Evolutionary conservation across 2,888 invertebrate genomes (phyloP), one percentile per base, ranked within the genome.

Genomic region (Eristalis arbustorum): DNA sequence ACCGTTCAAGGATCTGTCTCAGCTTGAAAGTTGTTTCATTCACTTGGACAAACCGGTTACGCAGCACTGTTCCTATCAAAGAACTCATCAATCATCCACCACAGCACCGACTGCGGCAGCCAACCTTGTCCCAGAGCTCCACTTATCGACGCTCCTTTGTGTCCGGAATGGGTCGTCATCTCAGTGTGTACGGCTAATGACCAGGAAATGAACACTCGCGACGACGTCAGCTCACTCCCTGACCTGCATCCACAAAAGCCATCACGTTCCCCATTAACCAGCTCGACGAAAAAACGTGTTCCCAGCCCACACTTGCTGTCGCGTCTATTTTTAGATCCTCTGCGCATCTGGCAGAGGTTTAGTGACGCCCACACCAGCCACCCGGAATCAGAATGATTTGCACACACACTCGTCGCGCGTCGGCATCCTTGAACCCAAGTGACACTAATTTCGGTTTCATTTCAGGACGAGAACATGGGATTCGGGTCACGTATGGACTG

Each of bases 401-500:
- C 34, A 18, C 56, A 11, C 25, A 28, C n/a, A 64, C 23, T 10
- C 31, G 31, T n/a, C n/a, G n/a, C n/a, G n/a, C n/a, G n/a, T n/a
- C n/a, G n/a, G n/a, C n/a, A n/a, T n/a, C 64, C 64, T 78, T 77
- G 77, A 77, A 78, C 71, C 77, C 63, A 63, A 42, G 25, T 18
- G 25, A 57, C 64, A 72, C 68, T 57, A 66, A 34, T 82, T 74
- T 74, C 61, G 74, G 37, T 64, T 61, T 81, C 13, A 28, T 82
- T 84, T 59, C 89, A 91, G 91, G 91, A 91, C 90, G 90, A 91
- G 90, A 93, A 90, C 71, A 96, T 96, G 96, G 96, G 96, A 74
- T 95, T 96, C 93, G 96, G 96, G 89, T 95, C 96, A 88, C 96
- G 96, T 91, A 96, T 97, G 96, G 97, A 97, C 93, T 96, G 97